Evolutionary conservation across 2,113 vertebrate genomes (phyloP), one percentile per base, ranked within the genome.

Genomic region (Oncorhynchus mykiss): DNA sequence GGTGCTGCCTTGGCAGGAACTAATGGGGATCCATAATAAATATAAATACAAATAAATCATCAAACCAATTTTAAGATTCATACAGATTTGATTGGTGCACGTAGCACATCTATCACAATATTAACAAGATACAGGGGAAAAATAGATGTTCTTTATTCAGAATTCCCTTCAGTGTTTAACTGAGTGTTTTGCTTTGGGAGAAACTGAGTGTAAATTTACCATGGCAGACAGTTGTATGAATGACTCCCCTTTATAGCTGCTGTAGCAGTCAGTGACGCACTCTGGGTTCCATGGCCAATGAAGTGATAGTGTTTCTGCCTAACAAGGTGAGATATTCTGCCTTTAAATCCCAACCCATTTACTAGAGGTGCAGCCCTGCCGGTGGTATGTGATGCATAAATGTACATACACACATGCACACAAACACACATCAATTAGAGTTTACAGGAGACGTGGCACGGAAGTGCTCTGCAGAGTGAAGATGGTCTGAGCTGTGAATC

Each of bases 401-500:
- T 14, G 39, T 49, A 57, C 5, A 31, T 20, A 20, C 49, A 59
- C 51, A 59, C 70, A 20, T 51, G 31, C 22, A 57, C 70, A 72
- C 24, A 72, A 20, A 31, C 51, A 72, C 24, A 57, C 51, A 72
- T 25, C 18, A 25, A 64, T 64, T 11, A 64, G 62, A 64, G 62
- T 25, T 64, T 64, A 64, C 60, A 8, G 60, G 18, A n/a, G 60
- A 22, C 60, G 4, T 64, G 60, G 60, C 60, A 4, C 9, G 6
- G 60, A 64, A 25, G 22, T 64, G n/a, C 54, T 57, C 14, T 20
- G 22, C n/a, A 3, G n/a, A 45, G 34, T 16, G 16, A 34, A 69
- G 25, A 69, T 22, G 34, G 67, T 69, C 39, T 11, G 9, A 22
- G 67, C 34, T 39, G 34, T 69, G 67, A 69, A 69, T 69, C 67